phyloP scores from a whole-genome alignment of 2,113 vertebrate genomes.

The Numida meleagris region DNA sequence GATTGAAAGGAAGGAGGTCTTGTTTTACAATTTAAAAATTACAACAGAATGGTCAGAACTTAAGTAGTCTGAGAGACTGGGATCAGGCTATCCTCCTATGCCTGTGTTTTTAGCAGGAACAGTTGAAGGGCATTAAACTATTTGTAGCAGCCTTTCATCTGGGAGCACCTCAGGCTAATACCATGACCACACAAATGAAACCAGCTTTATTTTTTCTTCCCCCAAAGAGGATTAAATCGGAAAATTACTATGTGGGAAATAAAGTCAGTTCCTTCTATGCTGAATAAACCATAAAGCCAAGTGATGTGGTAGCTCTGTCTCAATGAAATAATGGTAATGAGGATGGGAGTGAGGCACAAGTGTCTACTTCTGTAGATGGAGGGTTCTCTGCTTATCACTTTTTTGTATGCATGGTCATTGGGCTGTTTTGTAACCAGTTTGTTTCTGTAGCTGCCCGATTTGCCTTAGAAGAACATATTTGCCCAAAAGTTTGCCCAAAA shows the following conservation, averaged over 20 bases:
- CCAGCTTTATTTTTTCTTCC: neutral
- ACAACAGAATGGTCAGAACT: neutral
- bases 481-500: too few species aligned
- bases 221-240: neutral
- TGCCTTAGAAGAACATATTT: neutral
- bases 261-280: conserved; percentile 21
- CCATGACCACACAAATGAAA: neutral
- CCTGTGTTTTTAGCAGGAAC: neutral
- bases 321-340: neutral
- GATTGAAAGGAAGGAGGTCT: neutral
- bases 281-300: conserved; percentile 1
- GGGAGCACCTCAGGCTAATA: neutral
- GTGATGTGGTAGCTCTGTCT: neutral
- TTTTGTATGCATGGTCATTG: neutral
- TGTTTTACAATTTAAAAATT: neutral
- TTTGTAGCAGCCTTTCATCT: neutral
- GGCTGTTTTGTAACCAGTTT: neutral
- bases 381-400: neutral
- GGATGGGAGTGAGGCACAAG: neutral
- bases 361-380: neutral
- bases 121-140: neutral
- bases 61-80: neutral
- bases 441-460: neutral
- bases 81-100: neutral
- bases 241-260: conserved; percentile 18